phyloP scores from a whole-genome alignment of 1,140 invertebrate species.

The Galendromus occidentalis region DNA sequence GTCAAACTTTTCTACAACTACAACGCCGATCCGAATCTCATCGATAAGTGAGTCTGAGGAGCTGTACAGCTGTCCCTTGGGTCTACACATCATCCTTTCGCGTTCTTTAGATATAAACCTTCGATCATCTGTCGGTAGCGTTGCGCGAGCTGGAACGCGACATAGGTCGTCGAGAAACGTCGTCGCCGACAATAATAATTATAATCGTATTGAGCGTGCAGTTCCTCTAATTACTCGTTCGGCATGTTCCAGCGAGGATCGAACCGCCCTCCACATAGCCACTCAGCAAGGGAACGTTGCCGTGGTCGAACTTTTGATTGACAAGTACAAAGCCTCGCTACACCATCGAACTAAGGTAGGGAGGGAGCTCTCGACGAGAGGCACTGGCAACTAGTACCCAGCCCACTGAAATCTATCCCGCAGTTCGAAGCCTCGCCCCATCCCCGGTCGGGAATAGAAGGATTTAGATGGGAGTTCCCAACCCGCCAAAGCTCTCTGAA shows the following conservation, averaged over 20 bases:
- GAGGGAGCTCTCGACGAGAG: not conserved
- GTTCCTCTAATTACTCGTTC: slow-evolving; percentile 12
- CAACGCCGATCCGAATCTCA: slow-evolving; percentile 74
- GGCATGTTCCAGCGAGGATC: slow-evolving; percentile 41
- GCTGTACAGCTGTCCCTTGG: not conserved
- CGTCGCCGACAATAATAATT: not conserved
- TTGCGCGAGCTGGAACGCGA: not conserved
- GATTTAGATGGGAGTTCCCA: no score
- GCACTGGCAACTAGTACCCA: no score
- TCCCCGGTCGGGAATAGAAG: no score
- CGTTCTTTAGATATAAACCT: no score
- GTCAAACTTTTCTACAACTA: slow-evolving; percentile 88
- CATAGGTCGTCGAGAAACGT: not conserved
- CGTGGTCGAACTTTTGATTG: slow-evolving; percentile 83
- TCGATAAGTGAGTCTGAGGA: slow-evolving; percentile 38
- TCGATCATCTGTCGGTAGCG: no score
- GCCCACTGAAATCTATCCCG: no score
- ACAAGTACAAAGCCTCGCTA: slow-evolving; percentile 91
- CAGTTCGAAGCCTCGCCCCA: no score
- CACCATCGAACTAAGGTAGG: slow-evolving; percentile 60
- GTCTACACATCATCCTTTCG: no score
- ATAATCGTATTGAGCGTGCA: not conserved
- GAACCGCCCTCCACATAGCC: slow-evolving; percentile 88
- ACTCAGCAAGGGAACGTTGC: slow-evolving; percentile 86
- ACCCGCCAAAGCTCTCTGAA: no score